These are phyloP conservation scores for Drosophila birchii DNA, from an alignment of 2,888 invertebrate genomes.

Conservation along the genomic window DNA sequence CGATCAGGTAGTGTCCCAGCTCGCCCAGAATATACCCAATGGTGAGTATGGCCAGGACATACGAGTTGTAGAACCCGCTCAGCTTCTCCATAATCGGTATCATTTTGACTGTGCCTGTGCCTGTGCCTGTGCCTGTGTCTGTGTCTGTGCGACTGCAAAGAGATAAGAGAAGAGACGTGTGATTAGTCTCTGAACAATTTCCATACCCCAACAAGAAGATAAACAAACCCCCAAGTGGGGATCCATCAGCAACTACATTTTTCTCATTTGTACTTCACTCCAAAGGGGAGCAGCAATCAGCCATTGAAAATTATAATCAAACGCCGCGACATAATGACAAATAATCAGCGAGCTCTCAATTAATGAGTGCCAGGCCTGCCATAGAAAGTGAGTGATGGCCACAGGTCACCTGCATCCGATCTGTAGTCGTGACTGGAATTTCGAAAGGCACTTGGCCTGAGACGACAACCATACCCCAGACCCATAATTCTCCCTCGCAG, in stretches of 20 bases:
- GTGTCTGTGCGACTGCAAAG: not conserved
- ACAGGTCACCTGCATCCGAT: slow-evolving; percentile 24
- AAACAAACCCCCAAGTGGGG: slow-evolving; percentile 1
- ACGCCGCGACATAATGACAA: slow-evolving; percentile 43
- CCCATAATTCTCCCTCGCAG: slow-evolving; percentile 44
- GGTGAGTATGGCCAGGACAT: slow-evolving; percentile 92
- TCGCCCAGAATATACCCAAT: slow-evolving; percentile 94
- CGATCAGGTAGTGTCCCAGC: slow-evolving; percentile 94
- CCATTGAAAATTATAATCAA: slow-evolving; percentile 48
- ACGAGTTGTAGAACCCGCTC: slow-evolving; percentile 90
- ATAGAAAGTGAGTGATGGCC: slow-evolving; percentile 7
- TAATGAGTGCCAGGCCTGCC: slow-evolving; percentile 33
- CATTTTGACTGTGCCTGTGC: slow-evolving; percentile 61
- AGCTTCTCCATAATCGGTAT: slow-evolving; percentile 86
- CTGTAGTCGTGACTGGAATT: slow-evolving; percentile 60
- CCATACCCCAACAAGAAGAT: slow-evolving; percentile 12
- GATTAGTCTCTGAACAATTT: slow-evolving; percentile 15
- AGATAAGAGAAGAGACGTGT: not conserved
- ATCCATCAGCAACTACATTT: slow-evolving; percentile 4
- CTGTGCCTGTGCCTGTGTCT: slow-evolving; percentile 3
- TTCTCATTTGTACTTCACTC: slow-evolving; percentile 11
- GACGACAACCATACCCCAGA: slow-evolving; percentile 21
- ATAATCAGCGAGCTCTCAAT: slow-evolving; percentile 45
- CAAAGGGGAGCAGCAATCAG: not conserved
- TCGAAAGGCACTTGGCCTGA: slow-evolving; percentile 30